Conservation (phyloP, 30 jellyfish, hydroid and myxozoan genomes). For the Aurelia sp. region DNA sequence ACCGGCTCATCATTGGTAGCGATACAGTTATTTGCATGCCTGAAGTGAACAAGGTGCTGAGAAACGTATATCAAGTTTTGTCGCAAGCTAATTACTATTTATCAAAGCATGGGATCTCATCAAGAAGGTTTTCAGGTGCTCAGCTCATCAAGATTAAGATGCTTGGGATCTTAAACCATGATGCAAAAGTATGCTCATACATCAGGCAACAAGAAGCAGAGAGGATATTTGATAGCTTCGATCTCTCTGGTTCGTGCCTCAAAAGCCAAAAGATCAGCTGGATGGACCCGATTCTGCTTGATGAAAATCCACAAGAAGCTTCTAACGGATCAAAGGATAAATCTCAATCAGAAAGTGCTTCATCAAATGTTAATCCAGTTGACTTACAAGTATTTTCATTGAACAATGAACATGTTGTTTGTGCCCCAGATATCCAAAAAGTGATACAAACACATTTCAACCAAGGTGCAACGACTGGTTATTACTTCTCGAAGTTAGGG, state of each 20-base stretch:
- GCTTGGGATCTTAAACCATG: constrained; percentile 97
- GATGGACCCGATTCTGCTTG: constrained; percentile 98
- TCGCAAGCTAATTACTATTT: constrained; percentile 98
- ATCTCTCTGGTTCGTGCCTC: constrained; percentile 88
- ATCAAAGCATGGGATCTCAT: constrained; percentile 95
- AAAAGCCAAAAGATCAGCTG: constrained; percentile 86
- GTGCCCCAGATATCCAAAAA: constrained; percentile 99
- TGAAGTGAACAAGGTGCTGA: constrained; percentile 91
- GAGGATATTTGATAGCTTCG: constrained; percentile 96
- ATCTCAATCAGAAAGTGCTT: constrained; percentile 40
- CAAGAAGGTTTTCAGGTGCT: constrained; percentile 98
- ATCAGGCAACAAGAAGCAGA: constrained; percentile 96
- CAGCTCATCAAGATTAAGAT: constrained; percentile 93
- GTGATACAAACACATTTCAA: constrained; percentile 93
- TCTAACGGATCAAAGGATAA: constrained; percentile 47
- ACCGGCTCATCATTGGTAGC: constrained; percentile 88
- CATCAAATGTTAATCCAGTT: constrained; percentile 44
- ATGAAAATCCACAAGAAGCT: constrained; percentile 80
- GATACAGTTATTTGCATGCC: constrained; percentile 98
- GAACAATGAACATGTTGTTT: constrained; percentile 75
- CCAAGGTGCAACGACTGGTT: constrained; percentile 99
- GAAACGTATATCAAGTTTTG: constrained; percentile 95
- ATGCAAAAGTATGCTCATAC: constrained; percentile 98
- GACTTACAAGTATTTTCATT: constrained; percentile 79
- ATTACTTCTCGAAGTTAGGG: constrained; percentile 94